Conservation (phyloP, 2,113 vertebrate species). For the Coreoperca whiteheadi region DNA sequence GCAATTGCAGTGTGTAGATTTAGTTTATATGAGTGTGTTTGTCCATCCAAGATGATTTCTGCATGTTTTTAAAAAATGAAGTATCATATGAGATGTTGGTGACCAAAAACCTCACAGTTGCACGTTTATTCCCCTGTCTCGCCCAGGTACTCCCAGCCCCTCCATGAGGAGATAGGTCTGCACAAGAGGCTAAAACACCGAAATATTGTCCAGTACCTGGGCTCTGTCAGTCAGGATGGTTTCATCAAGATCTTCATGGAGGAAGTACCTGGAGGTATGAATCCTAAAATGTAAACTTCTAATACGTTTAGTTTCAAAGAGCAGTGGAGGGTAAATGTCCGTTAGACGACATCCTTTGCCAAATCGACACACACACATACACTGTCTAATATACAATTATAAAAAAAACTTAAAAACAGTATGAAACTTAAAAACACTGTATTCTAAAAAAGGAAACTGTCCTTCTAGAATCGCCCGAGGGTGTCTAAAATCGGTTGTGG, state of each 20-base stretch:
- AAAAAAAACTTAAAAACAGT: neutral
- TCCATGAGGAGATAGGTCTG: constrained; percentile 93
- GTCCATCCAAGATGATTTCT: neutral
- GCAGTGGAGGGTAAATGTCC: neutral
- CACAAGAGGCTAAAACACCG: constrained; percentile 92
- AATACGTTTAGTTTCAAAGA: neutral
- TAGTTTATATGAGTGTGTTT: neutral
- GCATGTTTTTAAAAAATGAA: neutral
- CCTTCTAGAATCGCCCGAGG: neutral
- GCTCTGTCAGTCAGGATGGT: constrained; percentile 90
- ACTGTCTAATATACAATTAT: neutral
- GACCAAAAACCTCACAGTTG: neutral
- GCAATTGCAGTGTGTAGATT: neutral
- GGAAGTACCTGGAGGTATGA: constrained; percentile 93
- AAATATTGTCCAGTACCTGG: constrained; percentile 94
- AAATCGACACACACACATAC: neutral
- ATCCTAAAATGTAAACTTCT: neutral
- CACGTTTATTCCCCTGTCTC: neutral
- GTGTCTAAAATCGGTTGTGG: neutral
- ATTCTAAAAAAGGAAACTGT: neutral
- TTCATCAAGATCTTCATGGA: constrained; percentile 99
- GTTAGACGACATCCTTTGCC: neutral
- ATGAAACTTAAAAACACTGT: neutral
- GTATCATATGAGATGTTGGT: neutral
- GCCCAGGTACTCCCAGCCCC: constrained; percentile 90